phyloP scores from a whole-genome alignment of 2,888 invertebrate species.

The Stenurella melanura region DNA sequence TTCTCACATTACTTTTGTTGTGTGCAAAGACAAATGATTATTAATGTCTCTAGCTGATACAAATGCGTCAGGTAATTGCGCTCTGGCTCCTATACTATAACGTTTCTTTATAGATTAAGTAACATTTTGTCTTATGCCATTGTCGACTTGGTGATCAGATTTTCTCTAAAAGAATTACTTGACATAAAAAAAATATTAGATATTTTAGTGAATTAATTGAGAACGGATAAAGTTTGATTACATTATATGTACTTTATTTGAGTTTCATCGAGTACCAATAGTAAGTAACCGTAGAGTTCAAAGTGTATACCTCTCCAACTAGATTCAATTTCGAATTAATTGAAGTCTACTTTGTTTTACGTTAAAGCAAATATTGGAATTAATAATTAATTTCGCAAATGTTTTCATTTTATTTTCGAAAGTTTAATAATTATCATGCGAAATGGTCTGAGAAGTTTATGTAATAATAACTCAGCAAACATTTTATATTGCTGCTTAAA shows the following conservation, averaged over 20 bases:
- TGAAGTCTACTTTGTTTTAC: constrained; percentile 1
- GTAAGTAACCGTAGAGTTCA: background rate
- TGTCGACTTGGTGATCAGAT: too few species aligned
- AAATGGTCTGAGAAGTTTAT: constrained; percentile 28
- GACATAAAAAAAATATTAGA: background rate
- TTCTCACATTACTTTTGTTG: too few species aligned
- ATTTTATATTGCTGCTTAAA: constrained; percentile 59
- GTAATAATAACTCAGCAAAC: constrained; percentile 39
- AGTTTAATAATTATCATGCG: constrained; percentile 33
- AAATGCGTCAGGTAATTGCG: too few species aligned
- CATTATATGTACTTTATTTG: background rate
- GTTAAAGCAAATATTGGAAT: constrained; percentile 15
- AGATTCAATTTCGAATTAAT: constrained; percentile 14
- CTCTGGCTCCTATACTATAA: too few species aligned
- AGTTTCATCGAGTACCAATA: background rate
- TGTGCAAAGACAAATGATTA: too few species aligned
- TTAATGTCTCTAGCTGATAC: too few species aligned
- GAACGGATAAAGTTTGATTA: background rate
- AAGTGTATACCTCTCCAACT: background rate
- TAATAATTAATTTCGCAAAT: constrained; percentile 26
- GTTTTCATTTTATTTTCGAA: constrained; percentile 29
- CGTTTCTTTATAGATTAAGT: too few species aligned
- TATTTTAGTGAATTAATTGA: background rate
- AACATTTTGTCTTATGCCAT: too few species aligned
- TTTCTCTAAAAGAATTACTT: too few species aligned